Percentiles rank a stretch among this genome's conserved stretches.
Evolutionary conservation across 2,888 invertebrate species (phyloP).

Genomic region (Imbricaverruca yamaguchii): DNA sequence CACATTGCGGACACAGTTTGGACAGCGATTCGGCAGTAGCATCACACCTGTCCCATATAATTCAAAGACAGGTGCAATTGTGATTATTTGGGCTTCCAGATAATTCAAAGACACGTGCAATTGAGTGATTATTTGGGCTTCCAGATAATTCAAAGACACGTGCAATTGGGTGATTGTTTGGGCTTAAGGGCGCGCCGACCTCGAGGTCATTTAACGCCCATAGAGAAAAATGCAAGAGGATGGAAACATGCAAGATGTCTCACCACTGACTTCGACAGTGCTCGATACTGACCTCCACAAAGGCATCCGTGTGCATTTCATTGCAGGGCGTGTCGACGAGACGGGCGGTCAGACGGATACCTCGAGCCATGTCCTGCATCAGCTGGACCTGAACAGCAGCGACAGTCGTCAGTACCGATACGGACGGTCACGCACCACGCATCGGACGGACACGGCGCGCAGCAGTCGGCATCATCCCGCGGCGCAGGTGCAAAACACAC

Average conservation of each 20-base stretch:
- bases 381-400: conserved; percentile 23
- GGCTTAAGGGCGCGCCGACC: no score
- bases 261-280: background rate
- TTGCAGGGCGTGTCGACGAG: conserved; percentile 81
- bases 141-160: no score
- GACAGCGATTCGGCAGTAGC: no score
- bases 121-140: no score
- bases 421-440: no score
- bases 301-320: conserved; percentile 71
- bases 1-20: no score
- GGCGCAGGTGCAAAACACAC: background rate
- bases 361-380: conserved; percentile 36
- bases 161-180: no score
- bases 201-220: no score
- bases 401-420: background rate
- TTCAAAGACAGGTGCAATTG: conserved; percentile 13
- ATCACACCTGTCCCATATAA: no score
- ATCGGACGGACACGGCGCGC: background rate
- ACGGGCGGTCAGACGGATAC: conserved; percentile 62
- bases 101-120: no score
- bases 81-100: background rate
- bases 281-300: conserved; percentile 55
- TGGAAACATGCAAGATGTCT: background rate
- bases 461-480: background rate
- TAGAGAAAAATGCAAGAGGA: no score